Evolutionary conservation across 2,888 invertebrate species (phyloP).

Genomic region (Tipula vernalis): DNA sequence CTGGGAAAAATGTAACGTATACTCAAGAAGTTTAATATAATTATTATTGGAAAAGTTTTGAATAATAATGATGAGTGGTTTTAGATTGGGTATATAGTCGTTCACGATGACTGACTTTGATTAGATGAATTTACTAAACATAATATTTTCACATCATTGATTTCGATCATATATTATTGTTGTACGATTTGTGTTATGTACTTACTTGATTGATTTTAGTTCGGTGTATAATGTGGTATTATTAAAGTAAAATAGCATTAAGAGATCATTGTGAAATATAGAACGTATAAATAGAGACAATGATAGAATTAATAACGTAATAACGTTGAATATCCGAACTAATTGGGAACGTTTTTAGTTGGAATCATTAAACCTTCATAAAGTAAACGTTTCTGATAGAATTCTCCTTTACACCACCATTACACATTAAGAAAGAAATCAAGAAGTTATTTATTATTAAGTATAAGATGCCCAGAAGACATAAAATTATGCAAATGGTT

Average conservation of each 20-base stretch:
- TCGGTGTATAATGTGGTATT: neutral
- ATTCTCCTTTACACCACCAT: no score
- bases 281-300: neutral
- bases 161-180: neutral
- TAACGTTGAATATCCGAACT: no score
- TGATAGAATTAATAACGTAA: no score
- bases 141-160: neutral
- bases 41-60: neutral
- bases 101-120: neutral
- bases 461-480: no score
- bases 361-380: no score
- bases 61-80: neutral
- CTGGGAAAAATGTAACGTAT: neutral
- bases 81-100: neutral
- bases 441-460: no score
- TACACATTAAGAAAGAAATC: no score
- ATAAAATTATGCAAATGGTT: no score
- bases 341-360: no score
- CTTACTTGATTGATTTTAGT: neutral
- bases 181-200: neutral
- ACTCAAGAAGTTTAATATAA: neutral
- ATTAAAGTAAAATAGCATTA: neutral
- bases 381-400: no score
- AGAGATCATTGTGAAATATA: neutral
- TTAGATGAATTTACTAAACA: neutral